Evolutionary conservation across 2,888 invertebrate species (phyloP).

Genomic region (Oegoconia quadripuncta): DNA sequence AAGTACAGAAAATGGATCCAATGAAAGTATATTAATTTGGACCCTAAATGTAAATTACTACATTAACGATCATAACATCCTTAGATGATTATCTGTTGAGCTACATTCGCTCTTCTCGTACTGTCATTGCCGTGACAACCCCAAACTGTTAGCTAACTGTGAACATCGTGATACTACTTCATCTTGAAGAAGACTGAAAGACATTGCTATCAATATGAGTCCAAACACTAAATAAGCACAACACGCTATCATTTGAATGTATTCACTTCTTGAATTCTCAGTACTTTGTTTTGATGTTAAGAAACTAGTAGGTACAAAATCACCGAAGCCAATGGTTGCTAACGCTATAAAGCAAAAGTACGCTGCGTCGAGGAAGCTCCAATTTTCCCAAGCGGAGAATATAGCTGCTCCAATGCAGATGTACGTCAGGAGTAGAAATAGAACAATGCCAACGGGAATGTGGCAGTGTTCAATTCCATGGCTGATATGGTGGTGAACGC

Average conservation of each 20-base stretch:
- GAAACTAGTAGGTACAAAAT: slow-evolving; percentile 83
- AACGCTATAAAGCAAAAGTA: slow-evolving; percentile 92
- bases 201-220: slow-evolving; percentile 89
- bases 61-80: slow-evolving; percentile 76
- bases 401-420: slow-evolving; percentile 87
- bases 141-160: slow-evolving; percentile 84
- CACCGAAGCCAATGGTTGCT: slow-evolving; percentile 90
- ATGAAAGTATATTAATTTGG: slow-evolving; percentile 30
- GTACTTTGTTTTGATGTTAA: slow-evolving; percentile 61
- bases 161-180: slow-evolving; percentile 87
- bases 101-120: slow-evolving; percentile 74
- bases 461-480: slow-evolving; percentile 62
- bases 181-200: slow-evolving; percentile 90
- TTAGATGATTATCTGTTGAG: slow-evolving; percentile 63
- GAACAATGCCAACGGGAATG: slow-evolving; percentile 74
- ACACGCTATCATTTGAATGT: slow-evolving; percentile 87
- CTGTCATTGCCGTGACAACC: slow-evolving; percentile 81
- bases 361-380: slow-evolving; percentile 89
- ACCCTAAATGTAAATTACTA: slow-evolving; percentile 41
- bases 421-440: slow-evolving; percentile 85
- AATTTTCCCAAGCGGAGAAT: slow-evolving; percentile 89
- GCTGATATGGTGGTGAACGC: slow-evolving; percentile 51
- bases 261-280: slow-evolving; percentile 73
- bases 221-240: slow-evolving; percentile 89
- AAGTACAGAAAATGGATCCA: slow-evolving; percentile 42